Base-by-base conservation (phyloP, 2,888 invertebrate species). In the Caenorhabditis becei region DNA sequence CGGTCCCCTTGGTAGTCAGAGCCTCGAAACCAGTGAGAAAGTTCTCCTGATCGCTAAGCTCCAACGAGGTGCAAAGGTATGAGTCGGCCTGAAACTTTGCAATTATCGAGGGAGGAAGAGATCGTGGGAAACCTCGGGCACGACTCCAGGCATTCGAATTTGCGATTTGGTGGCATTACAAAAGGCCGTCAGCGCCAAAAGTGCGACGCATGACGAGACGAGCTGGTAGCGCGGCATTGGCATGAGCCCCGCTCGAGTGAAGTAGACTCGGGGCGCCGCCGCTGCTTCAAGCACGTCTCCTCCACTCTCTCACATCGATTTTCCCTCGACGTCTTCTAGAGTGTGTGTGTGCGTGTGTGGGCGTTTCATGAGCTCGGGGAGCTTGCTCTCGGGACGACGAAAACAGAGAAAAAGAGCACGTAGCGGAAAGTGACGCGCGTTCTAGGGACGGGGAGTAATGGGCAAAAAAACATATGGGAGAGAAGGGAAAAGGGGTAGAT, bases 21-120 rank as follows among this genome's bases (percentile, higher is more conserved):
- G 97, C 96, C 92, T 95, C 94, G 92, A 96, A 98, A 54, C 96
- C 96, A 89, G 95, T 96, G 95, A 92, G 61, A 91, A 95, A 97
- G 91, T 95, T 96, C 88, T 94, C 94, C 87, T 94, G 94, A 87
- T 95, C 94, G 81, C 96, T 94, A 80, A 97, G 94, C 92, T 95
- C 94, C 67, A 96, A 94, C 7, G 96, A 95, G 16, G 96, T 96
- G 92, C 97, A 97, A 26, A 97, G 92, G 91, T 97, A 97, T 14
- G 95, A 93, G 91, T 97, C 97, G 88, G 95, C 95, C 96, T 97
- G 93, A 18, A 32, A 41, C 2, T 47, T 14, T 41, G 8, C 7
- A 41, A 5, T 41, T 41, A 11, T 41, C 41, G 35, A 35, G 5
- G n/a, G n/a, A 32, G 14, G 14, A 41, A 41, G 41, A 41, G 14